Base-by-base conservation (phyloP, 2,113 vertebrate species). In the Oncorhynchus gorbuscha region DNA sequence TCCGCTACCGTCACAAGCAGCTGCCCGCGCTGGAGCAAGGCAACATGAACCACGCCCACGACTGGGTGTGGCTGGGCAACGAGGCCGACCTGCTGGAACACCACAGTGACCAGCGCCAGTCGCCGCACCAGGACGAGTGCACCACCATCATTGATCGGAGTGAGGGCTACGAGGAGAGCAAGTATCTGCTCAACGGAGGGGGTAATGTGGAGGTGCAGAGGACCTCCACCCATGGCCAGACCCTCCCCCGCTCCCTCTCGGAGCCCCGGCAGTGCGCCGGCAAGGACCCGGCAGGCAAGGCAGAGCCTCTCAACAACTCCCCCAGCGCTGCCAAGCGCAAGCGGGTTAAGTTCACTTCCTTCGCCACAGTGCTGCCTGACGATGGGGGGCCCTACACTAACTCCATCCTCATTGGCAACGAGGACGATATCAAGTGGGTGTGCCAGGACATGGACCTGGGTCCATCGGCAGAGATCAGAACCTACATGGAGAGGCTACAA, bases 371-470 rank as follows among this genome's bases (percentile, higher is more conserved):
- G 76, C 90, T 98, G 73, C 96, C 95, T 0, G 96, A 97, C 83
- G 96, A 98, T 59, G 88, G 88, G 39, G 94, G 95, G 22, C 94
- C 94, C 0, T 98, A 98, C 83, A 93, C 95, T 93, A 97, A 97
- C 88, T 95, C 97, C 69, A 94, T 96, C 69, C 93, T 97, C 75
- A 93, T 97, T 74, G 96, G 97, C 81, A 95, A 92, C 69, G 97
- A 99, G 71, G 96, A 98, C 73, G 94, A 94, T 84, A 99, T 99
- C 90, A 96, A 99, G 92, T 99, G 97, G 98, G 97, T 99, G 72
- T 99, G 97, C 89, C 96, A 96, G 90, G 97, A 99, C 80, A 94
- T 97, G 96, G 96, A 96, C 89, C 93, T 97, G 87, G 96, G 95
- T 5, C 95, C 94, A 74, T 95, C 96, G 58, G 97, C 96, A 51